Conservation (phyloP, 2,888 invertebrate genomes). For the Pollenia amentaria region DNA sequence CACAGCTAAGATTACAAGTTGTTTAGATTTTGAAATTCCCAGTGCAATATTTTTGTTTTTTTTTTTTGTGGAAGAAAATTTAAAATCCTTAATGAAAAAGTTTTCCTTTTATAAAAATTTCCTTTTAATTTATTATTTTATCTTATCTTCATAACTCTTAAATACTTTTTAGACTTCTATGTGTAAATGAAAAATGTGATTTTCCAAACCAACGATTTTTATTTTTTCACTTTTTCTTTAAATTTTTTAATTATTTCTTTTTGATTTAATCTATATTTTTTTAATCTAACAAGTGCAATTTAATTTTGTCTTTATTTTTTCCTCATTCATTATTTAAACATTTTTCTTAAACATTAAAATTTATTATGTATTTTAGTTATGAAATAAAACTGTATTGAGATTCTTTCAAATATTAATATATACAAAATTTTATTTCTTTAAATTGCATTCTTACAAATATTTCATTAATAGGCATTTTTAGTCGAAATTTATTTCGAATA, state of each 20-base stretch:
- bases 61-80: not conserved
- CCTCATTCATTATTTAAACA: too few relatives aligned
- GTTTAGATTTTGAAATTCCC: conserved; percentile 32
- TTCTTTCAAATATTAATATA: too few relatives aligned
- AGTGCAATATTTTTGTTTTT: conserved; percentile 63
- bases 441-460: too few relatives aligned
- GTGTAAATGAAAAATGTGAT: conserved; percentile 52
- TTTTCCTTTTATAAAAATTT: conserved; percentile 41
- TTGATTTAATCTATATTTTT: not conserved
- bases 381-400: too few relatives aligned
- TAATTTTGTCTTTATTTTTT: too few relatives aligned
- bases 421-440: too few relatives aligned
- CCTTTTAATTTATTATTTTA: not conserved
- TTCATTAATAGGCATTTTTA: too few relatives aligned
- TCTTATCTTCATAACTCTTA: not conserved
- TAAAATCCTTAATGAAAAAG: conserved; percentile 13
- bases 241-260: not conserved
- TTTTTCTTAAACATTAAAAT: too few relatives aligned
- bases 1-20: not conserved
- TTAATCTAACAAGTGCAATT: too few relatives aligned
- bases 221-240: conserved; percentile 29
- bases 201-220: conserved; percentile 62
- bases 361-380: too few relatives aligned
- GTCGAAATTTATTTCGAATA: too few relatives aligned
- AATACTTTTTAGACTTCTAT: not conserved